These are phyloP conservation scores for Rhamphomyia laevipes DNA, from an alignment of 2,888 invertebrate species.

Conservation along the genomic window DNA sequence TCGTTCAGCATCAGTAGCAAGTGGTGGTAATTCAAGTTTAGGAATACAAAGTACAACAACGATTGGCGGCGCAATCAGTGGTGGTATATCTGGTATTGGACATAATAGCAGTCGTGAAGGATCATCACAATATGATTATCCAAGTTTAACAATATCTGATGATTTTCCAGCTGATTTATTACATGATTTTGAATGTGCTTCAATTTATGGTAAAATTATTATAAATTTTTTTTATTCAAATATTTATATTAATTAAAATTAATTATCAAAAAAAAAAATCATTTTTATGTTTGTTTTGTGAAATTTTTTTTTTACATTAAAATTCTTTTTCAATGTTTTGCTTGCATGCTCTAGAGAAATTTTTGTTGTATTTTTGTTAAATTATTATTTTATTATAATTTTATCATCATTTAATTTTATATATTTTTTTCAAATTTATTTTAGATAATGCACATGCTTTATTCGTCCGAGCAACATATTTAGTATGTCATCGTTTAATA, in stretches of 20 bases:
- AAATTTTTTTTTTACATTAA: neutral
- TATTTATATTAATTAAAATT: neutral
- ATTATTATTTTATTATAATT: slow-evolving; percentile 5
- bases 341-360: slow-evolving; percentile 1
- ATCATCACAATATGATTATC: slow-evolving; percentile 37
- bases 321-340: neutral
- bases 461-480: slow-evolving; percentile 83
- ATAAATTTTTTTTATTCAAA: slow-evolving; percentile 10
- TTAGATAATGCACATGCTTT: slow-evolving; percentile 76
- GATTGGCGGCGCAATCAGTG: slow-evolving; percentile 20
- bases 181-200: slow-evolving; percentile 34
- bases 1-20: slow-evolving; percentile 36
- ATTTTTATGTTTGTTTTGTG: slow-evolving; percentile 3
- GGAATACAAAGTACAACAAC: slow-evolving; percentile 32
- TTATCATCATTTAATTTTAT: slow-evolving; percentile 6
- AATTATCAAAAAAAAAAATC: neutral
- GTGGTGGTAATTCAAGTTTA: slow-evolving; percentile 34
- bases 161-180: slow-evolving; percentile 36
- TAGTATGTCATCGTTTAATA: slow-evolving; percentile 89
- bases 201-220: slow-evolving; percentile 34
- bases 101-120: slow-evolving; percentile 28
- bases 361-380: slow-evolving; percentile 4
- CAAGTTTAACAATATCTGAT: slow-evolving; percentile 38
- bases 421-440: slow-evolving; percentile 6
- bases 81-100: slow-evolving; percentile 11